Evolutionary conservation across 2,797 vertebrate genomes (phyloP).

Genomic region (Lepus townsendii): DNA sequence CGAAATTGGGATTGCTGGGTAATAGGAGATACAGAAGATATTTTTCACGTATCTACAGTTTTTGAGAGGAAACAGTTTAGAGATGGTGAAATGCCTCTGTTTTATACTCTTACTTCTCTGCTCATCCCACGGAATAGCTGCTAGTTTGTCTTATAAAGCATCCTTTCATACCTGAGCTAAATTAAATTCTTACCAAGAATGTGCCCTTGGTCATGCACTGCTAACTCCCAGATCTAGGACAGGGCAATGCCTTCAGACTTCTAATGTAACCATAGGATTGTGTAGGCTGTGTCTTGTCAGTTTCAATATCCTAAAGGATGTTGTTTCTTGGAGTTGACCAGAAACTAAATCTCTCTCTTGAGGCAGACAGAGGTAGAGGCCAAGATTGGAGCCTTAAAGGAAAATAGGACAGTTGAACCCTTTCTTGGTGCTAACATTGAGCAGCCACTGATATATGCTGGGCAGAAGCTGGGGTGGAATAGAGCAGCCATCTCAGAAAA

Average conservation of each 20-base stretch:
- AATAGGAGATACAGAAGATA: neutral
- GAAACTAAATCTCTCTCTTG: conserved; percentile 69
- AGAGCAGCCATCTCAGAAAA: neutral
- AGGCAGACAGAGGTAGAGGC: conserved; percentile 24
- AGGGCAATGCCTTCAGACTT: conserved; percentile 32
- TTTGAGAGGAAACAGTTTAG: conserved; percentile 28
- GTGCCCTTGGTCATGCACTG: conserved; percentile 33
- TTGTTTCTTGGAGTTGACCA: conserved; percentile 71
- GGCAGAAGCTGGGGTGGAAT: neutral
- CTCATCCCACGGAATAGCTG: neutral
- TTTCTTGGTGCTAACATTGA: neutral
- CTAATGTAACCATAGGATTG: conserved; percentile 6
- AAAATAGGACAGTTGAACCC: neutral
- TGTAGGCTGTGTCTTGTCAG: conserved; percentile 46
- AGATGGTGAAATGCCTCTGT: conserved; percentile 18
- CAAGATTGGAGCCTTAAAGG: conserved; percentile 38
- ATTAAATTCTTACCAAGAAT: conserved; percentile 60
- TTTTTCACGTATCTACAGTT: neutral
- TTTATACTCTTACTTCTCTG: conserved; percentile 3
- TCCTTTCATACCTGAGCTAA: conserved; percentile 44
- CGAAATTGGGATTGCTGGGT: neutral
- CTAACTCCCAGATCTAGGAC: conserved; percentile 44
- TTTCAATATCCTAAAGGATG: conserved; percentile 66
- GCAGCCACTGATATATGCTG: neutral
- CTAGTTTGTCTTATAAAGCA: conserved; percentile 64